Percentiles rank a stretch among this genome's conserved stretches.
Conservation (phyloP, 64 coral and sea anemone species). For the Stichodactyla helianthus region DNA sequence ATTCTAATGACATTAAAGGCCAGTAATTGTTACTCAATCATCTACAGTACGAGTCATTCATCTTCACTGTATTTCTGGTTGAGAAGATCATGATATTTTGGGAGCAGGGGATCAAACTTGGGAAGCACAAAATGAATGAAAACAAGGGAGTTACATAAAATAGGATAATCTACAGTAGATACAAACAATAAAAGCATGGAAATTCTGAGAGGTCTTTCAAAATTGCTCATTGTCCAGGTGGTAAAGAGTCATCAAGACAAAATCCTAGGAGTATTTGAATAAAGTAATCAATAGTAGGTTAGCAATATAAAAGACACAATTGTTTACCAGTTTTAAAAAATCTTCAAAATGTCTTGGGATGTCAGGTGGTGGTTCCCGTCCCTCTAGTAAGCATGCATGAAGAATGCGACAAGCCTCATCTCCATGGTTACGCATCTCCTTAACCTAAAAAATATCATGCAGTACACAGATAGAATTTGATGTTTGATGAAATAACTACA, state of each 20-base stretch:
- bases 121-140: no score
- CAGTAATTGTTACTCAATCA: not conserved
- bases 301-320: not conserved
- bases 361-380: conserved; percentile 67
- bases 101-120: no score
- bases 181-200: no score
- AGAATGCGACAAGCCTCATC: conserved; percentile 93
- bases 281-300: not conserved
- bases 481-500: not conserved
- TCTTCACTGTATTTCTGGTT: no score
- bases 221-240: no score
- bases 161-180: no score
- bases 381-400: conserved; percentile 81
- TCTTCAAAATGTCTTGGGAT: conserved; percentile 85
- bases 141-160: no score
- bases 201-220: no score
- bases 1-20: not conserved
- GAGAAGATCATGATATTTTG: no score
- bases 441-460: conserved; percentile 55
- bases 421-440: conserved; percentile 91
- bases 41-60: not conserved
- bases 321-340: conserved; percentile 71
- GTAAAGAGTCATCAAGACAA: no score
- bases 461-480: not conserved
- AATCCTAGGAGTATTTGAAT: no score